Conservation (phyloP, 2,888 invertebrate species). For the Macropis europaea region DNA sequence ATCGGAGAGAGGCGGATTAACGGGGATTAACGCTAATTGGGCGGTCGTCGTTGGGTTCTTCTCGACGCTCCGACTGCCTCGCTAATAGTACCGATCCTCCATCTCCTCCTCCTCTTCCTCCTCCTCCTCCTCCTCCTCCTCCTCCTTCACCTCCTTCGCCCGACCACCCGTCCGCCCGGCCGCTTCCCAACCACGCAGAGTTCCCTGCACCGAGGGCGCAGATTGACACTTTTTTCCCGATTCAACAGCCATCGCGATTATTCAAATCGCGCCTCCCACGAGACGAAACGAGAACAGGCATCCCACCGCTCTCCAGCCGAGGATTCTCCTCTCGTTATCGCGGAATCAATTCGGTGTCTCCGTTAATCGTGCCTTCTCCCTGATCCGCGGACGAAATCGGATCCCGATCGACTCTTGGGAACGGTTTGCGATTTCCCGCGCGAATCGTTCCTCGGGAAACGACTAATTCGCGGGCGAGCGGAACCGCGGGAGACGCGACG, state of each 20-base stretch:
- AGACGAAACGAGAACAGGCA: background rate
- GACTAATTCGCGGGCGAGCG: background rate
- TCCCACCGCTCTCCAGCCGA: constrained; percentile 1
- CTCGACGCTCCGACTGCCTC: constrained; percentile 7
- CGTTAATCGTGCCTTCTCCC: constrained; percentile 45
- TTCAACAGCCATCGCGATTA: constrained; percentile 73
- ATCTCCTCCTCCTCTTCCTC: background rate
- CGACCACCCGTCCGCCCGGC: background rate
- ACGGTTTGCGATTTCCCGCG: background rate
- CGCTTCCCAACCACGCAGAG: background rate
- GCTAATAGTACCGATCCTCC: constrained; percentile 24
- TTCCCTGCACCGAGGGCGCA: constrained; percentile 20
- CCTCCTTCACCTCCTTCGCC: background rate
- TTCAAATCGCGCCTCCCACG: constrained; percentile 66
- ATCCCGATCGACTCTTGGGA: constrained; percentile 5
- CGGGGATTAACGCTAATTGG: constrained; percentile 76
- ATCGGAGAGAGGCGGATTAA: constrained; percentile 73
- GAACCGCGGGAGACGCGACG: background rate
- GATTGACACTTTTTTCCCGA: constrained; percentile 67
- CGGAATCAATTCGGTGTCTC: constrained; percentile 50
- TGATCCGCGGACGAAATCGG: constrained; percentile 14
- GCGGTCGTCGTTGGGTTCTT: constrained; percentile 49
- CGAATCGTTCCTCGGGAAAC: background rate
- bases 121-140: constrained; percentile 2
- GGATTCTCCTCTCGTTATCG: constrained; percentile 48